Evolutionary conservation across 2,888 invertebrate genomes (phyloP).

Genomic region (Dicyrtomina minuta): DNA sequence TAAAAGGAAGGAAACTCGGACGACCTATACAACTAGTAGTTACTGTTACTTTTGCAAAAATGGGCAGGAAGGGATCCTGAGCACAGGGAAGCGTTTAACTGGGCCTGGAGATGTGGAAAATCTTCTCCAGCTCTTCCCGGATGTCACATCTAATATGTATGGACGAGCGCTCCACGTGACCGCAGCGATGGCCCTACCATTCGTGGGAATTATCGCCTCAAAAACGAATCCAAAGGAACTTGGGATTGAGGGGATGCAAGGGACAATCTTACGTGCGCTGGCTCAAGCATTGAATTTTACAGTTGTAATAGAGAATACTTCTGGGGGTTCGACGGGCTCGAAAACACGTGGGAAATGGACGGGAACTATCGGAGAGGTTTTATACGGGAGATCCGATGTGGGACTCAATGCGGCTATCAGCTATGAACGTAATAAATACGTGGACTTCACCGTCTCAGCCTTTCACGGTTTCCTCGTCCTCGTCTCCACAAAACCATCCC

Average conservation of each 20-base stretch:
- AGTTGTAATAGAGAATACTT: constrained; percentile 34
- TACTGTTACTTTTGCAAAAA: constrained; percentile 46
- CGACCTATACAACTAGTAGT: constrained; percentile 9
- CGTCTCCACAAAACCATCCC: constrained; percentile 48
- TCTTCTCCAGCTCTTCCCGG: constrained; percentile 41
- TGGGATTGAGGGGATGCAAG: constrained; percentile 49
- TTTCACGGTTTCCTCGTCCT: constrained; percentile 50
- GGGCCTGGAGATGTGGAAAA: background rate
- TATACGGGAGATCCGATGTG: constrained; percentile 44
- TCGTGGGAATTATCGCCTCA: constrained; percentile 41
- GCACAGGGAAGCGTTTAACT: background rate
- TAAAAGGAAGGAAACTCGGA: background rate
- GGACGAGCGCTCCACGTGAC: constrained; percentile 40
- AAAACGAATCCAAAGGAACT: constrained; percentile 29
- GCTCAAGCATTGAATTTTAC: constrained; percentile 46
- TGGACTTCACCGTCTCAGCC: constrained; percentile 44
- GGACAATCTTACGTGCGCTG: constrained; percentile 38
- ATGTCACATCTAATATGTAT: constrained; percentile 40
- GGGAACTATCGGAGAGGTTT: constrained; percentile 50
- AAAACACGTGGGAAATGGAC: constrained; percentile 48
- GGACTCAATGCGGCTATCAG: constrained; percentile 47
- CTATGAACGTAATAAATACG: constrained; percentile 42
- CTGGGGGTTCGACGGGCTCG: constrained; percentile 46
- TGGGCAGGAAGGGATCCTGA: constrained; percentile 34
- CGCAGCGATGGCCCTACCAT: constrained; percentile 47